A percentile compares a stretch with the other conserved stretches of the same genome.
These are phyloP conservation scores for Monochamus saltuarius DNA, from an alignment of 1,140 invertebrate species.

Conservation along the genomic window DNA sequence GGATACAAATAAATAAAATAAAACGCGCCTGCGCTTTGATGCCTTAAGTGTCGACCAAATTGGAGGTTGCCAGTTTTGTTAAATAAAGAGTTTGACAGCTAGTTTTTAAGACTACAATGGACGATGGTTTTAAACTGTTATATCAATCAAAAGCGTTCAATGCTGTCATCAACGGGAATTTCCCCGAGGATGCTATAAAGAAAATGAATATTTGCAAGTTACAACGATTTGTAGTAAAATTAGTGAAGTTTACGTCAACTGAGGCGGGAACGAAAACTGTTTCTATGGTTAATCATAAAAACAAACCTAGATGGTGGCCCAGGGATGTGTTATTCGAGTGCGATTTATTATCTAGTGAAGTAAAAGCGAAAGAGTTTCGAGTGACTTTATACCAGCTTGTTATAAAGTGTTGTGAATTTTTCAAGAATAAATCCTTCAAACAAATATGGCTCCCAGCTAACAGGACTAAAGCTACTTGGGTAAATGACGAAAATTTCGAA, in stretches of 20 bases:
- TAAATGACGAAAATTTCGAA: conserved; percentile 20
- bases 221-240: conserved; percentile 29
- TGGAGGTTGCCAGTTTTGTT: conserved; percentile 11
- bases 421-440: conserved; percentile 20
- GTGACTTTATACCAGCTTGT: neutral
- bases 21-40: conserved; percentile 4
- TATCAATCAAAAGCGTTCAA: conserved; percentile 1
- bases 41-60: neutral
- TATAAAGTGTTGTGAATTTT: conserved; percentile 33
- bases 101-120: too few relatives aligned
- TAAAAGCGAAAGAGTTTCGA: conserved; percentile 1
- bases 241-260: conserved; percentile 29
- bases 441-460: conserved; percentile 11
- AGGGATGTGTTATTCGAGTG: conserved; percentile 24
- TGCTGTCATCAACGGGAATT: conserved; percentile 30
- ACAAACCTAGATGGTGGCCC: conserved; percentile 37
- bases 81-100: too few relatives aligned
- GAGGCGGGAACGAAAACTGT: conserved; percentile 13
- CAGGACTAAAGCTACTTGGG: neutral
- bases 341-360: neutral
- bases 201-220: conserved; percentile 32
- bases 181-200: conserved; percentile 26
- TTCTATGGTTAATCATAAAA: conserved; percentile 12
- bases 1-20: neutral
- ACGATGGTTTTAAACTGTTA: too few relatives aligned